These are phyloP conservation scores for Oceanodroma tethys DNA, from an alignment of 2,113 vertebrate species.

Conservation along the genomic window DNA sequence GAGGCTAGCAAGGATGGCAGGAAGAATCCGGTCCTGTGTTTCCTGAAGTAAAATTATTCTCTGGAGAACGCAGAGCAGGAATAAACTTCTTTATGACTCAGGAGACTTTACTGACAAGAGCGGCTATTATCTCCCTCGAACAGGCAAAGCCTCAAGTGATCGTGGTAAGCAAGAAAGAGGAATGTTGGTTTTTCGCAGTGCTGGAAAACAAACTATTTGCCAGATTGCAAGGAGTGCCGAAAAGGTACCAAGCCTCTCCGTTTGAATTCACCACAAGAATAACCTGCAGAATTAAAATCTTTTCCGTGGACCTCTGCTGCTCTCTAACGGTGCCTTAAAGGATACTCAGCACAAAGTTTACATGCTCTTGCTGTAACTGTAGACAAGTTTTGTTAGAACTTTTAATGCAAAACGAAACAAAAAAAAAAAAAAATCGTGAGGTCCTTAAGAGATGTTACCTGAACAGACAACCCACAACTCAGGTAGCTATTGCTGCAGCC, in stretches of 20 bases:
- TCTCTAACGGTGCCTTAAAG: constrained; percentile 45
- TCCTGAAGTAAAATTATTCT: neutral
- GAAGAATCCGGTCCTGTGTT: neutral
- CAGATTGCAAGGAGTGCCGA: neutral
- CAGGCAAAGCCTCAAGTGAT: constrained; percentile 26
- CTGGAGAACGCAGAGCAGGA: neutral
- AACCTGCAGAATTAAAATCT: neutral
- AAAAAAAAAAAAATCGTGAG: neutral
- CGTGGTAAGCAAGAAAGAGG: neutral
- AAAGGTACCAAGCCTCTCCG: neutral
- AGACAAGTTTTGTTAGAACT: neutral
- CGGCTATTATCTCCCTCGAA: constrained; percentile 11
- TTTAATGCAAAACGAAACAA: neutral
- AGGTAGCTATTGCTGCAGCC: neutral
- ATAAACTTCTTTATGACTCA: constrained; percentile 13
- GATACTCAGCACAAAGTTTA: neutral
- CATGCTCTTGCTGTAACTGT: neutral
- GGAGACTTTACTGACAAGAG: constrained; percentile 4
- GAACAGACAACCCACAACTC: neutral
- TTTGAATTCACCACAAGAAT: neutral
- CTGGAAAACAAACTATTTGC: constrained; percentile 19
- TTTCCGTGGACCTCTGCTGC: constrained; percentile 60
- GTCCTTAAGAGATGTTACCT: neutral
- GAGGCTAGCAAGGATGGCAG: neutral
- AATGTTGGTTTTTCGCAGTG: neutral